Evolutionary conservation across 2,797 vertebrate species (phyloP), one percentile per base, ranked within the genome.

Genomic region (Todus mexicanus): DNA sequence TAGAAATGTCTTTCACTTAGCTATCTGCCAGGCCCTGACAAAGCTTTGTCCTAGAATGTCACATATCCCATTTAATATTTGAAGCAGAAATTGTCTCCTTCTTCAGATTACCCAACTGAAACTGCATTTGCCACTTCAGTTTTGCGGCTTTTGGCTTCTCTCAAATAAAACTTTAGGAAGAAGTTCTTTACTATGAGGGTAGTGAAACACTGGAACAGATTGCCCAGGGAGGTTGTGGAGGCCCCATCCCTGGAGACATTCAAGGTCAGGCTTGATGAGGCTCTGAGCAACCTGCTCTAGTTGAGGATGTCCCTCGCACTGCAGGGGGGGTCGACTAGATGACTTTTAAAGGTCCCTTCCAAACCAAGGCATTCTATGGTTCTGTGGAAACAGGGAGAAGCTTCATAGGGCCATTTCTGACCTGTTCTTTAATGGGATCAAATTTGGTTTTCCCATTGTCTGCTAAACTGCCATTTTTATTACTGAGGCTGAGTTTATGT

Each of bases 401-500:
- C 31, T 78, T 81, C 15, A 10, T 15, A 48, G 19, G 35, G 25
- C 35, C 27, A 19, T 78, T 92, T 92, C 73, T 48, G 63, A 16
- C n/a, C 18, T 45, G 2, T 69, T 86, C 59, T 50, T 91, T 87
- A 56, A 20, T 61, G 54, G 66, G 38, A 75, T 77, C 57, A 29
- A 7, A 73, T 80, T 81, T 74, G 37, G 22, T 90, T 78, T 70
- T 37, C 60, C 35, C 38, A 42, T 90, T 90, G 81, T 89, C 84
- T 92, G 84, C 73, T 91, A 27, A 93, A 65, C 57, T 60, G 68
- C 74, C 50, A 53, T 40, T 87, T 89, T 91, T 93, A 43, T 85
- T 87, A 48, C 92, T 72, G 92, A 64, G 72, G 88, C 85, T 92
- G 83, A 71, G 65, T 86, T 96, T 88, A 73, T 80, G 78, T 84